Percentiles rank a stretch among this genome's conserved stretches.
These are phyloP conservation scores for Eulemur rufifrons DNA, from an alignment of 2,113 vertebrate genomes.

Conservation along the genomic window DNA sequence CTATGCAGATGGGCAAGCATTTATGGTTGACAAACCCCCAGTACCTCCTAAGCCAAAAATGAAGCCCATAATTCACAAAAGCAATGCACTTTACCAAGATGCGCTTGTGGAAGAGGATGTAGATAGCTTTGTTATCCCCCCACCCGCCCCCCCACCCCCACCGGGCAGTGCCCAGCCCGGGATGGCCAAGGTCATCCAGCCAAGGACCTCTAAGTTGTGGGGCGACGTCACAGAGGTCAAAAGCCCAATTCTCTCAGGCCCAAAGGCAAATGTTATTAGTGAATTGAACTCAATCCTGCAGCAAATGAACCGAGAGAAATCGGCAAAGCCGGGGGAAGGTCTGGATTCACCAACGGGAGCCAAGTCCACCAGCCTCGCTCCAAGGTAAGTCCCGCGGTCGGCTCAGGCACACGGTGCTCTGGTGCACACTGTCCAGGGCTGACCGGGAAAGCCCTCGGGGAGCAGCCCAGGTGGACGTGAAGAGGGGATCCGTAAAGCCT, in stretches of 20 bases:
- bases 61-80: constrained; percentile 95
- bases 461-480: not conserved
- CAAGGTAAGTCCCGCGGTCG: constrained; percentile 87
- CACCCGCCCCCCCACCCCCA: constrained; percentile 90
- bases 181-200: constrained; percentile 88
- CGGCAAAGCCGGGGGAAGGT: constrained; percentile 91
- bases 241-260: constrained; percentile 92
- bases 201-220: constrained; percentile 96
- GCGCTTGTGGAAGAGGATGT: constrained; percentile 92
- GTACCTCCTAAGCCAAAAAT: constrained; percentile 98
- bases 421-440: not conserved
- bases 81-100: constrained; percentile 93
- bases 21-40: constrained; percentile 95
- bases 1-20: constrained; percentile 94
- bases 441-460: not conserved
- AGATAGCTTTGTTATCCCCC: constrained; percentile 90
- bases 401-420: not conserved
- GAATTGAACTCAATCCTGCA: constrained; percentile 98
- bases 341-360: constrained; percentile 90
- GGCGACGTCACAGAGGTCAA: constrained; percentile 91
- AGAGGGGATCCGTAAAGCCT: not conserved
- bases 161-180: constrained; percentile 84
- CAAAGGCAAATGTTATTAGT: constrained; percentile 95
- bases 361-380: constrained; percentile 88
- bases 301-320: constrained; percentile 96